Percentiles rank a stretch among this genome's conserved stretches.
Conservation (phyloP, 1,140 invertebrate genomes). For the Lutraria rhynchaena region DNA sequence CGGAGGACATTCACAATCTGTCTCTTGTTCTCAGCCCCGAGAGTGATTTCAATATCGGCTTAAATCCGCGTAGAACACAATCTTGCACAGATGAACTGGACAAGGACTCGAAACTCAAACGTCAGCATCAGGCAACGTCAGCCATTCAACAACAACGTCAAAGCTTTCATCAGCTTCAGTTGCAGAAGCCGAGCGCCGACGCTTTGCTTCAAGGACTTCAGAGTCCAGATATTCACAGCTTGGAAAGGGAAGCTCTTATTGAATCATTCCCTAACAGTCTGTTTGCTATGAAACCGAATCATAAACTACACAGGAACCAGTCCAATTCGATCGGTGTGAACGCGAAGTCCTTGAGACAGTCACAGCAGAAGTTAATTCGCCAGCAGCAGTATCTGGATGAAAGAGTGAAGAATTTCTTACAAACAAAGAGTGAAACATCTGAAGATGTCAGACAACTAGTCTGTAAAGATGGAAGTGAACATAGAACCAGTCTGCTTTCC, state of each 20-base stretch:
- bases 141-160: not conserved
- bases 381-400: constrained; percentile 33
- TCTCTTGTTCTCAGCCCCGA: constrained; percentile 42
- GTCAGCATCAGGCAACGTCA: not conserved
- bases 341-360: constrained; percentile 34
- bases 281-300: constrained; percentile 29
- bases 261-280: constrained; percentile 49
- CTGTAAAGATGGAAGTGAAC: not conserved
- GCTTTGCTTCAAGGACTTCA: constrained; percentile 39
- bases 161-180: not conserved
- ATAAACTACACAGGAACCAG: constrained; percentile 40
- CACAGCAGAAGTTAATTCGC: constrained; percentile 39
- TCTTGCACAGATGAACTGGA: constrained; percentile 54
- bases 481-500: not conserved
- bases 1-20: constrained; percentile 6
- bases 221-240: constrained; percentile 61
- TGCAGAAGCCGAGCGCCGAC: not conserved
- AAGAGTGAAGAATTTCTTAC: constrained; percentile 26
- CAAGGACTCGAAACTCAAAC: not conserved
- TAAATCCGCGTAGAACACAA: constrained; percentile 29
- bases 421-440: not conserved
- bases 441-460: not conserved
- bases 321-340: constrained; percentile 43
- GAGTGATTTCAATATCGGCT: constrained; percentile 3
- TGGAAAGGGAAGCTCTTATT: constrained; percentile 58